Base-by-base conservation (phyloP, 2,888 invertebrate species). In the Theodoxus fluviatilis region DNA sequence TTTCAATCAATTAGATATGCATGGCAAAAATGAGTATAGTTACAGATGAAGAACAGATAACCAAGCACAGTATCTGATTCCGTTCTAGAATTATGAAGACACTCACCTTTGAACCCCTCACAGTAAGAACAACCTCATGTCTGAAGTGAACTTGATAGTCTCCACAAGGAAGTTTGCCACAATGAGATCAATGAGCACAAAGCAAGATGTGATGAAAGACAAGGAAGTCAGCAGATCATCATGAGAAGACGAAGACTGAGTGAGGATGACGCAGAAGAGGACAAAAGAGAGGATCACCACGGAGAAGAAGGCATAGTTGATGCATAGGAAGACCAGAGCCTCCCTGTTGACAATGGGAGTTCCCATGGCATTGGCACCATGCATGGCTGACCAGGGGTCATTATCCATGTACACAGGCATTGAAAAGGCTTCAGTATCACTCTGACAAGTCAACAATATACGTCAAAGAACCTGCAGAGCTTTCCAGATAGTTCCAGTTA, bases 241-340 rank as follows among this genome's bases (percentile, higher is more conserved):
- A 15, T 78, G 71, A 22, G 76, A 75, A 2, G 79, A 76, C 7
- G 78, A 73, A 3, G 76, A 72, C 67, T 80, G 77, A 9, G 79
- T 78, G 57, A 85, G 71, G 35, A 81, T 80, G 72, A 85, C 80
- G 64, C 84, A 69, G 70, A 80, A 80, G 12, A 78, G 67, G 25
- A 79, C 71, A 64, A 80, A 80, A 6, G 74, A 75, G n/a, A 79
- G 73, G 9, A 81, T 73, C 7, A 81, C 74, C 12, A 80, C 71
- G 1, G 83, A 83, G 73, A 84, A 81, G 74, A 84, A 84, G 22
- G 83, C 80, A 74, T 84, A 84, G 76, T 84, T 85, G 63, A 84
- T 79, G 70, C 84, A 83, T 25, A 85, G 73, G 37, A 84, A 76
- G 28, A 84, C 81, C 49, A 84, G 76, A 9, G 79, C 79, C 72